phyloP scores from a whole-genome alignment of 2,113 vertebrate species.

The Cichladusa arquata region DNA sequence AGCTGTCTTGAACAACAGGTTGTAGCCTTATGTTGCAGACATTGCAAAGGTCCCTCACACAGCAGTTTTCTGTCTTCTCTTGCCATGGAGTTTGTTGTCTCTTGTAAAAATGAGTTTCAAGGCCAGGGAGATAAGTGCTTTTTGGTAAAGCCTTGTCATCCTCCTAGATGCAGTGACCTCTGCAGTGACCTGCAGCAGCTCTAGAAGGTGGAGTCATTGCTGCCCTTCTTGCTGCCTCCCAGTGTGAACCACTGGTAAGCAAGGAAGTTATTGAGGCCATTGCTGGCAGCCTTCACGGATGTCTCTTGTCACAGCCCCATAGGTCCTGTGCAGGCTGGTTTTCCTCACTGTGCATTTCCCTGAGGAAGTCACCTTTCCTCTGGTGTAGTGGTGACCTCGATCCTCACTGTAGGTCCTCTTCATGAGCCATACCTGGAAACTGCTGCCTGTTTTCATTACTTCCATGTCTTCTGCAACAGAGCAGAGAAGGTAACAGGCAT shows the following conservation, averaged over 20 bases:
- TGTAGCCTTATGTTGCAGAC: accelerated
- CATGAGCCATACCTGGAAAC: background rate
- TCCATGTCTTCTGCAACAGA: background rate
- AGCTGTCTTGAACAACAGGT: background rate
- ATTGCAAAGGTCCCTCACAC: background rate
- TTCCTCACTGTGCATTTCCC: background rate
- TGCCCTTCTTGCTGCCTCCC: background rate
- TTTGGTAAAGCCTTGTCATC: background rate
- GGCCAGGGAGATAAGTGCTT: background rate
- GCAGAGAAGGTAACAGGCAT: background rate
- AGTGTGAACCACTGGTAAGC: background rate
- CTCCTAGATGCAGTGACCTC: background rate
- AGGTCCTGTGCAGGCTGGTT: background rate
- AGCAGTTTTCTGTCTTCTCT: background rate
- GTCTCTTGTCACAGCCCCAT: background rate
- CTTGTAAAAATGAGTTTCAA: background rate
- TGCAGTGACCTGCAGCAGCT: background rate
- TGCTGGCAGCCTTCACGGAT: background rate
- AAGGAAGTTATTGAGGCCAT: background rate
- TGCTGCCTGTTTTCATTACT: background rate
- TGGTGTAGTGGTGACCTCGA: background rate
- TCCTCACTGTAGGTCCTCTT: background rate
- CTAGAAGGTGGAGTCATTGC: background rate
- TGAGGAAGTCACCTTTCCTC: background rate
- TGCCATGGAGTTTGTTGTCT: background rate